Evolutionary conservation across 2,888 invertebrate species (phyloP).

Genomic region (Leptogaster cylindrica): DNA sequence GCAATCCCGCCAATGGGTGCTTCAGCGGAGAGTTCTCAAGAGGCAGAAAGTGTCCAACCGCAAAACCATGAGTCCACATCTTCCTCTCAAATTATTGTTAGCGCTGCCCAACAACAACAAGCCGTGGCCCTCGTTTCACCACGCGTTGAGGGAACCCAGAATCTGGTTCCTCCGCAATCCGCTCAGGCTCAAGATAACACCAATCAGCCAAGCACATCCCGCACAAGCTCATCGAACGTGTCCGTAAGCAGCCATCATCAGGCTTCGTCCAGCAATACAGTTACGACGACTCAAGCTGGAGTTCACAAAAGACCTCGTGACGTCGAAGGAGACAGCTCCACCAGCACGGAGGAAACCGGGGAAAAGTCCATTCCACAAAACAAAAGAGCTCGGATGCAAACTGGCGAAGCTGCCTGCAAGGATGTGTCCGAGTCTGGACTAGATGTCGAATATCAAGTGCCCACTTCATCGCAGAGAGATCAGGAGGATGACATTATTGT

Average conservation of each 20-base stretch:
- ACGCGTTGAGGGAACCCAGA: slow-evolving; percentile 67
- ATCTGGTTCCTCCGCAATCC: slow-evolving; percentile 53
- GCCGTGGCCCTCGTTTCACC: slow-evolving; percentile 76
- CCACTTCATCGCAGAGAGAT: slow-evolving; percentile 85
- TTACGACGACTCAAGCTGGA: slow-evolving; percentile 71
- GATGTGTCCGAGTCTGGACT: slow-evolving; percentile 67
- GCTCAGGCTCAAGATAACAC: slow-evolving; percentile 55
- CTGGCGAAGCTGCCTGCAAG: slow-evolving; percentile 52
- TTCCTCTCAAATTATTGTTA: slow-evolving; percentile 51
- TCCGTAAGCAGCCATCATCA: slow-evolving; percentile 62
- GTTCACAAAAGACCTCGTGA: slow-evolving; percentile 68
- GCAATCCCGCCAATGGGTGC: slow-evolving; percentile 69
- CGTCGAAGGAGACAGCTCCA: slow-evolving; percentile 65
- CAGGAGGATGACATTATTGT: slow-evolving; percentile 84
- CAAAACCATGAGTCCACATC: slow-evolving; percentile 56
- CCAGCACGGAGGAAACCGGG: slow-evolving; percentile 60
- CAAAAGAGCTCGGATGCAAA: slow-evolving; percentile 57
- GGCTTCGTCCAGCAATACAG: slow-evolving; percentile 70
- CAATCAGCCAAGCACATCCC: slow-evolving; percentile 60
- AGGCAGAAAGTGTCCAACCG: slow-evolving; percentile 60
- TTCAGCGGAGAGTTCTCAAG: slow-evolving; percentile 62
- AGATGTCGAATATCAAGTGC: slow-evolving; percentile 80
- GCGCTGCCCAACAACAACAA: slow-evolving; percentile 64
- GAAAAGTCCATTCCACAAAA: slow-evolving; percentile 55
- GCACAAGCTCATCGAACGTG: slow-evolving; percentile 55